Evolutionary conservation across 2,888 invertebrate species (phyloP), one percentile per base, ranked within the genome.

Genomic region (Philhelius pedissequus): DNA sequence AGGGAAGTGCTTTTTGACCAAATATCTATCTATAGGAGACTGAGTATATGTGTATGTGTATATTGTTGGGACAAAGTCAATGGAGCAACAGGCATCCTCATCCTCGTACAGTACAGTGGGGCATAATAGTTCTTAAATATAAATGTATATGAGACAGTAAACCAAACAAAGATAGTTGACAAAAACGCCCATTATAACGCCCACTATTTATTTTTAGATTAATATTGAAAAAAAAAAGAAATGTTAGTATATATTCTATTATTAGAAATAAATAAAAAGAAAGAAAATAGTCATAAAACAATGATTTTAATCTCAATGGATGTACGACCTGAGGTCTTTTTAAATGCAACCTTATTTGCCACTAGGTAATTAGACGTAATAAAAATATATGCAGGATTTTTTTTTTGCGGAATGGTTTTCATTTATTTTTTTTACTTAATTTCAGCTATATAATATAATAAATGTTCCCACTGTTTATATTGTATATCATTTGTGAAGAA

Each of bases 21-120:
- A 22, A 52, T 45, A 35, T 30, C 45, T 27, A 48, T 22, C 54
- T 40, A 9, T 15, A 25, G 15, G 27, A n/a, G 8, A 15, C 3
- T 52, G 3, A 4, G 9, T 35, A 2, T 56, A 3, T 6, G 20
- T 56, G 13, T 20, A 25, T 15, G 52, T 22, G 9, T 30, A 3
- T 27, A 9, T 32, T 35, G 62, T 7, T 15, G 4, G 30, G 9
- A 7, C 32, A 4, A 35, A 32, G 45, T 68, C 48, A 20, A 30
- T 52, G 18, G 38, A 48, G 80, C 80, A 80, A 76, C 70, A 76
- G 66, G 71, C 76, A 60, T 58, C 30, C 58, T 52, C 13, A 30
- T 48, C 35, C n/a, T 60, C 35, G 38, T 18, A 0, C 4, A 69
- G 32, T 13, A 30, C 15, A 56, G 56, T 32, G 35, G 35, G 3